Percentiles rank a stretch among this genome's conserved stretches.
These are phyloP conservation scores for Laticauda laticaudata DNA, from an alignment of 2,113 vertebrate species.

Conservation along the genomic window DNA sequence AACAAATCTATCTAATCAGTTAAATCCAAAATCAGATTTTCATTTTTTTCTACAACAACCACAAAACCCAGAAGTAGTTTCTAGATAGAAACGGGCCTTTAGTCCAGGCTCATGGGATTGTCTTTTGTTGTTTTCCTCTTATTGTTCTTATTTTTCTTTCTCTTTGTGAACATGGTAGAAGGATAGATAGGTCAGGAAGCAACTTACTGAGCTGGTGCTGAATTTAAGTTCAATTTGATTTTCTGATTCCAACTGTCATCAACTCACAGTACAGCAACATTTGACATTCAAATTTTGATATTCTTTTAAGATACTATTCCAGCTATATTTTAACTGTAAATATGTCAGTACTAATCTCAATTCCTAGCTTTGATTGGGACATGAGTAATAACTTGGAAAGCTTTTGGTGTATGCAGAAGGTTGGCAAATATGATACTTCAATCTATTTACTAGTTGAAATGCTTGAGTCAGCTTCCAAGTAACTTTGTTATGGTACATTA, in stretches of 20 bases:
- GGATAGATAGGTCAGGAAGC: background rate
- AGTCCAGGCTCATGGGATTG: background rate
- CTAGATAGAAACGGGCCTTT: background rate
- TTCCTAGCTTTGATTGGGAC: background rate
- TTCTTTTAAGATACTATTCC: background rate
- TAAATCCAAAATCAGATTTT: too few species aligned
- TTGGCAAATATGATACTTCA: background rate
- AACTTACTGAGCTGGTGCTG: background rate
- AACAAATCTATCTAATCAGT: too few species aligned
- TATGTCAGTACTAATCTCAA: background rate
- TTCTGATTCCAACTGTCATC: background rate
- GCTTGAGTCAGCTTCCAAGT: background rate
- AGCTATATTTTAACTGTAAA: background rate
- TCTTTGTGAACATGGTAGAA: background rate
- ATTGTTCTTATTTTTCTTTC: background rate
- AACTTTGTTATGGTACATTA: conserved; percentile 1
- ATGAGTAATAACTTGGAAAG: background rate
- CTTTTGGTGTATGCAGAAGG: background rate
- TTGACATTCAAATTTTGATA: background rate
- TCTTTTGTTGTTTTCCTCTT: background rate
- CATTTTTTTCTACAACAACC: too few species aligned
- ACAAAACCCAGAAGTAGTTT: too few species aligned
- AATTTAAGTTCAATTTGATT: background rate
- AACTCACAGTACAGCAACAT: background rate
- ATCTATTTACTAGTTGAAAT: background rate